phyloP scores from a whole-genome alignment of 2,113 vertebrate genomes.

The Carlito syrichta region DNA sequence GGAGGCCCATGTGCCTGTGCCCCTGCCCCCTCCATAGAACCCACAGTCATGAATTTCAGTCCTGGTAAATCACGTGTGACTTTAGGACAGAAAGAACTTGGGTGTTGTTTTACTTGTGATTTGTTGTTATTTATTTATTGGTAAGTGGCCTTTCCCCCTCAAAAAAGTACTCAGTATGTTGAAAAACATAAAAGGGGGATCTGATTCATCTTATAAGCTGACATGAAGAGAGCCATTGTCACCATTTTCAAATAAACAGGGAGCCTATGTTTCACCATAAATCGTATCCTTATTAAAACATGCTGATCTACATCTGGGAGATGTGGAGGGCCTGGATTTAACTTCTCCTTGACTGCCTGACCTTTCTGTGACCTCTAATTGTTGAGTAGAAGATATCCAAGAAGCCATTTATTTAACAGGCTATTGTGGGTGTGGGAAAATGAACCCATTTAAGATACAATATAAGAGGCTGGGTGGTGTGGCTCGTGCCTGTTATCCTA shows the following conservation, averaged over 20 bases:
- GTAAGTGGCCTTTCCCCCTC: constrained; percentile 58
- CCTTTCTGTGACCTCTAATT: not conserved
- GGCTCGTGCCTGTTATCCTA: too few relatives aligned
- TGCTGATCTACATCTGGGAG: too few relatives aligned
- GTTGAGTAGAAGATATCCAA: not conserved
- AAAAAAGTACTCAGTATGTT: constrained; percentile 49
- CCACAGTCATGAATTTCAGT: constrained; percentile 71
- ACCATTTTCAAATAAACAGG: not conserved
- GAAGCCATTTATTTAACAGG: not conserved
- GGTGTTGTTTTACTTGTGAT: constrained; percentile 70
- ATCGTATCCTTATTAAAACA: not conserved
- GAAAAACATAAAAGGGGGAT: constrained; percentile 50
- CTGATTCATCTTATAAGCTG: not conserved
- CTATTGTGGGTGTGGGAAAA: not conserved
- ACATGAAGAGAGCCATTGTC: not conserved
- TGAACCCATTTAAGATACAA: not conserved
- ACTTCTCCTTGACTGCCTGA: not conserved
- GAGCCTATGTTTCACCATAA: not conserved
- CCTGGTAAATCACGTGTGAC: constrained; percentile 68
- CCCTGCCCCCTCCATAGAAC: not conserved
- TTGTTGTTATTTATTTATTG: constrained; percentile 74
- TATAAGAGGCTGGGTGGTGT: too few relatives aligned
- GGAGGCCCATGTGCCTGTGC: not conserved
- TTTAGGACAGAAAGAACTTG: constrained; percentile 64
- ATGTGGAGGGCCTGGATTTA: not conserved